Base-by-base conservation (phyloP, 2,113 vertebrate species). In the Pavo muticus region DNA sequence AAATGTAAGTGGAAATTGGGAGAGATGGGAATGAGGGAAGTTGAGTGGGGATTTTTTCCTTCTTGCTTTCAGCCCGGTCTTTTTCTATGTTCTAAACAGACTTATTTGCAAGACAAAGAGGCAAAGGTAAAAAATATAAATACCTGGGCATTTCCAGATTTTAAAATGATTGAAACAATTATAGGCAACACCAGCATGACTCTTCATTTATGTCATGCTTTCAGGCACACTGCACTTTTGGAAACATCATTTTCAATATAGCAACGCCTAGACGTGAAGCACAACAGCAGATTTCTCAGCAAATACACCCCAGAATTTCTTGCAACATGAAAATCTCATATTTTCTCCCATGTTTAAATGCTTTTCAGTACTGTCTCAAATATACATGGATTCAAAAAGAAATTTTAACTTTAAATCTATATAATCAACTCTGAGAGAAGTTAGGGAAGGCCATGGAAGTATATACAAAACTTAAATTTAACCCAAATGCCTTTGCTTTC, bases 111-210 rank as follows among this genome's bases (percentile, higher is more conserved):
- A 47, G 42, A 88, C 6, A 23, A 88, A 84, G 67, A 25, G 70
- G 40, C 67, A 93, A 70, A 95, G 47, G 71, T 75, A 85, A 71
- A 27, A 88, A 87, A 48, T 50, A 75, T 16, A 88, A 96, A 96
- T 59, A 78, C 6, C 3, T 37, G 32, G 27, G 50, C 30, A 87
- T 87, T 94, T 45, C 70, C 39, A 86, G 95, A 59, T 61, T 65
- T 73, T 90, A 6, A 88, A 92, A 90, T 94, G 37, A 60, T 57
- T 52, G 47, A 81, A 95, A 87, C 0, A 40, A 95, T 90, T 95
- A 87, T 4, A 94, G 35, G 20, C 3, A 39, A 21, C 16, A 88
- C 42, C 73, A 93, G 60, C 61, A 13, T 40, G 39, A 45, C 21
- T 40, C 63, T 60, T 84, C 47, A 90, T 95, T 95, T 77, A 6